Conservation (phyloP, 2,888 invertebrate genomes). For the Yponomeuta malinellus region DNA sequence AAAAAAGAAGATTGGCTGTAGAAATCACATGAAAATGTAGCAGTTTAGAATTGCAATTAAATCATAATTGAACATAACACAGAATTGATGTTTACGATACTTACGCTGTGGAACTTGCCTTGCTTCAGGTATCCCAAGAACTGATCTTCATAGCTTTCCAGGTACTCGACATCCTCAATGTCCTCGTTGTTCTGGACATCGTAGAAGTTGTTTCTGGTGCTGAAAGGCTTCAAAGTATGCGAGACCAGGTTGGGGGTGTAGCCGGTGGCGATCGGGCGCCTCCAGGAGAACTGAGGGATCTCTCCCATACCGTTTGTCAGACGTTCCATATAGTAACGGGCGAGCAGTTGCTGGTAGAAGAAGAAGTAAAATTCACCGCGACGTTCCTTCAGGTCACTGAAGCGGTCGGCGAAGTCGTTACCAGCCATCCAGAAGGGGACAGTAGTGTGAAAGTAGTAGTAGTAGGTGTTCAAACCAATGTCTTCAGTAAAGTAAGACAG, state of each 20-base stretch:
- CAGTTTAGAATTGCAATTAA: not conserved
- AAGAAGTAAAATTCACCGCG: conserved; percentile 80
- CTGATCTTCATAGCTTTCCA: conserved; percentile 65
- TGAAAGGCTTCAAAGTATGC: conserved; percentile 69
- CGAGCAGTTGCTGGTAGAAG: conserved; percentile 79
- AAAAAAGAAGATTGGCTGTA: not conserved
- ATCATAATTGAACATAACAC: conserved; percentile 22
- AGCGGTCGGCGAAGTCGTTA: conserved; percentile 47
- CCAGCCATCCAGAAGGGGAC: conserved; percentile 79
- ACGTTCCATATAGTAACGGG: conserved; percentile 83
- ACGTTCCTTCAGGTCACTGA: conserved; percentile 58
- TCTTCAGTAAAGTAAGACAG: conserved; percentile 83
- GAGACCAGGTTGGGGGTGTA: conserved; percentile 66
- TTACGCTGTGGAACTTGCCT: conserved; percentile 64
- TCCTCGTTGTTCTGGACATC: conserved; percentile 51
- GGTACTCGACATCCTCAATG: conserved; percentile 48
- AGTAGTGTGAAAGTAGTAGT: conserved; percentile 78
- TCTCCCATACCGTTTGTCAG: conserved; percentile 78
- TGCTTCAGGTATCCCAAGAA: conserved; percentile 54
- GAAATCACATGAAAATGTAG: not conserved
- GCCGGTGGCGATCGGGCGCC: conserved; percentile 54
- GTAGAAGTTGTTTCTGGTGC: conserved; percentile 69
- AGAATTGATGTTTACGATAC: conserved; percentile 24
- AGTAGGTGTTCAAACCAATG: conserved; percentile 79
- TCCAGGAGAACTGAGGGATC: conserved; percentile 70